phyloP scores from a whole-genome alignment of 2,797 vertebrate genomes.

The Acanthornis magna region DNA sequence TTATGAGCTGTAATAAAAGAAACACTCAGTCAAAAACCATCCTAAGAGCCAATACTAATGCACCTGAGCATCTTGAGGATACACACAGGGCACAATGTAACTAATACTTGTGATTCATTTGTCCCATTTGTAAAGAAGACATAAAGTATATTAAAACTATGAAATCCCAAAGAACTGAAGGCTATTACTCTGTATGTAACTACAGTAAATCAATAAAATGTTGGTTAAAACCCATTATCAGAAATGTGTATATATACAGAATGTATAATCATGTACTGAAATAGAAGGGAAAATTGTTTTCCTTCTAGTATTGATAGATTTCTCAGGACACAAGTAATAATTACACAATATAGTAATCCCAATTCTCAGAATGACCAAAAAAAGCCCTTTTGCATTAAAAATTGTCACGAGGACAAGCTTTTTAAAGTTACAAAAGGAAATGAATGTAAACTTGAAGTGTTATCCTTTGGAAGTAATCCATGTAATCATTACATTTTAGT shows the following conservation, averaged over 20 bases:
- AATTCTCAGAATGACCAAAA: neutral
- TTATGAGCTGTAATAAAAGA: conserved; percentile 17
- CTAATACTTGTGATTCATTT: neutral
- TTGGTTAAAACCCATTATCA: neutral
- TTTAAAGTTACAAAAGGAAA: neutral
- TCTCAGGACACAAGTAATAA: neutral
- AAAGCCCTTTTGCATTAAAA: neutral
- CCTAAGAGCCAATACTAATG: neutral
- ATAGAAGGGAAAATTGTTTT: neutral
- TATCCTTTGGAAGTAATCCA: neutral
- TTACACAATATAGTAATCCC: neutral
- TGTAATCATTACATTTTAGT: neutral
- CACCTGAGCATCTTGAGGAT: neutral
- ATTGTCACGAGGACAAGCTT: neutral
- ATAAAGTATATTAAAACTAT: neutral
- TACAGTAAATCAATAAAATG: neutral
- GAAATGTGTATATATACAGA: neutral
- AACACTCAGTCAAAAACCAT: conserved; percentile 12
- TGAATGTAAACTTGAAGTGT: neutral
- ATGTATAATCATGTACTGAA: neutral
- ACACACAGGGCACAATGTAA: neutral
- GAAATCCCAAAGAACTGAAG: neutral
- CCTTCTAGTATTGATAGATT: neutral
- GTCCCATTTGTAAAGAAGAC: neutral
- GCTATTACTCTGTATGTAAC: neutral